phyloP scores from a whole-genome alignment of 2,888 invertebrate species.

The Tuta absoluta region DNA sequence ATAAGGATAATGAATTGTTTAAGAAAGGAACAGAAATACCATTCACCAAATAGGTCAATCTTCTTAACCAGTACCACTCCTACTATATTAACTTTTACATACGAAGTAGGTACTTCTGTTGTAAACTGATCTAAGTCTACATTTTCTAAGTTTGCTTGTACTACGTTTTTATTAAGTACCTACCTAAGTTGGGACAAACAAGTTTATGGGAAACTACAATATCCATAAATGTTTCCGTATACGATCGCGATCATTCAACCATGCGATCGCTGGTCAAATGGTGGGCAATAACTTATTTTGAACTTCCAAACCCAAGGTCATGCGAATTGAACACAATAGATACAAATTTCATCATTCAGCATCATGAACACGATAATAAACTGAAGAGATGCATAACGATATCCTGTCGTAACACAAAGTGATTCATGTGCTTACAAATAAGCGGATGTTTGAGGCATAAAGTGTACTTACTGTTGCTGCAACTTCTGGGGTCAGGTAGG shows the following conservation, averaged over 20 bases:
- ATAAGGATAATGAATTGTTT: no score
- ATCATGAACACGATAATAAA: not conserved
- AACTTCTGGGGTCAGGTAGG: slow-evolving; percentile 93
- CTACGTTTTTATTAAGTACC: not conserved
- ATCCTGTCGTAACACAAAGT: slow-evolving; percentile 9
- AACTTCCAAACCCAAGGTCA: not conserved
- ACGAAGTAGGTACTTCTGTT: no score
- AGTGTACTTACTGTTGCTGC: slow-evolving; percentile 89
- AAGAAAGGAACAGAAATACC: no score
- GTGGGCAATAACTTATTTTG: slow-evolving; percentile 9
- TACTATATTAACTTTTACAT: no score
- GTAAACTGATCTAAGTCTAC: not conserved
- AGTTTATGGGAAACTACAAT: not conserved
- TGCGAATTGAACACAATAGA: not conserved
- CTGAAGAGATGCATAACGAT: slow-evolving; percentile 5
- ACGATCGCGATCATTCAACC: not conserved
- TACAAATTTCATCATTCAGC: not conserved
- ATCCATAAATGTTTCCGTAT: not conserved
- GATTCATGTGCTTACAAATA: not conserved
- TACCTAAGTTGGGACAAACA: not conserved
- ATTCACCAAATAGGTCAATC: no score
- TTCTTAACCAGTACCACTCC: no score
- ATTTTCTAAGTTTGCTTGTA: not conserved
- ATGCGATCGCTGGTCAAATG: no score
- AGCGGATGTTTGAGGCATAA: slow-evolving; percentile 7